Percentiles rank a stretch among this genome's conserved stretches.
phyloP scores from a whole-genome alignment of 1,140 invertebrate species.

The Prorops nasuta region DNA sequence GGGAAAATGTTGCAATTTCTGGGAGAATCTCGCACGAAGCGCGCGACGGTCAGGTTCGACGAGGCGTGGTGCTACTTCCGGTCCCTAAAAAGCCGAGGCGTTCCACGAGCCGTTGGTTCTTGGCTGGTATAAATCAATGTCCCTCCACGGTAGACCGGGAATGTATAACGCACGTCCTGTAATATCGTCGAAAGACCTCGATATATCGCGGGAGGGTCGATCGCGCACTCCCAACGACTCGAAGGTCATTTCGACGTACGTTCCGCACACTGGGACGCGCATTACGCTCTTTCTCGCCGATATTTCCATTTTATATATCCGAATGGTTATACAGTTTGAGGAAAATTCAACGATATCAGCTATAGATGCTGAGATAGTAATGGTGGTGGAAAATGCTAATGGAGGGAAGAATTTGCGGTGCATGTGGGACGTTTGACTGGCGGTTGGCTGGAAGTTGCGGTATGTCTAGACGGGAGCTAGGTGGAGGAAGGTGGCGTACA shows the following conservation, averaged over 20 bases:
- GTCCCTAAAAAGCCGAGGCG: constrained; percentile 9
- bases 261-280: constrained; percentile 13
- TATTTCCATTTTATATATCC: neutral
- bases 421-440: too few species aligned
- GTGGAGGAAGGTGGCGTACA: constrained; percentile 1
- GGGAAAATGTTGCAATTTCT: too few species aligned
- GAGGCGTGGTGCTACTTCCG: neutral
- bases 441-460: too few species aligned
- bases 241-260: constrained; percentile 24
- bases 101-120: constrained; percentile 14
- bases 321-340: too few species aligned
- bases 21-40: too few species aligned
- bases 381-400: too few species aligned
- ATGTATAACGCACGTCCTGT: constrained; percentile 32
- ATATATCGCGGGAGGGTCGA: constrained; percentile 27
- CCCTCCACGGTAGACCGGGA: constrained; percentile 25
- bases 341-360: too few species aligned
- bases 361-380: too few species aligned
- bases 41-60: neutral
- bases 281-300: neutral
- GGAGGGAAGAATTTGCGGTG: too few species aligned
- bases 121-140: constrained; percentile 39
- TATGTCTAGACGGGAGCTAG: neutral
- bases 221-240: constrained; percentile 19
- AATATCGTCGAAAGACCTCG: constrained; percentile 27